These are phyloP conservation scores for Pachyramphus minor DNA, from an alignment of 2,113 vertebrate species.

Conservation along the genomic window DNA sequence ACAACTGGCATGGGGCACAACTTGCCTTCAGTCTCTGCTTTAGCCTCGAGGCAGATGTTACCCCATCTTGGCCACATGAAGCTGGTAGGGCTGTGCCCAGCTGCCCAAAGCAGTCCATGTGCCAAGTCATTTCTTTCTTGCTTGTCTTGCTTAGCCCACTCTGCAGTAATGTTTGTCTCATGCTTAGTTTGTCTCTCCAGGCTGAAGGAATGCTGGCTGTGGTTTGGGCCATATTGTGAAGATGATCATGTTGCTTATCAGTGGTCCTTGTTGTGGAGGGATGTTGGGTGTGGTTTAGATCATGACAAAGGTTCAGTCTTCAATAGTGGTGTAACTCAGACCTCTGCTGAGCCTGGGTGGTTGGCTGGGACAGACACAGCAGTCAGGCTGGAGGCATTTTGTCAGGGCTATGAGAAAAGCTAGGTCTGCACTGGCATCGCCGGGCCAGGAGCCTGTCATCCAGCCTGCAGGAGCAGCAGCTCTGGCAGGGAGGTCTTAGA, in stretches of 20 bases:
- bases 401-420: background rate
- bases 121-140: background rate
- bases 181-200: background rate
- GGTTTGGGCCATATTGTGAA: background rate
- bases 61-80: background rate
- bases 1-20: fast-evolving
- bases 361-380: background rate
- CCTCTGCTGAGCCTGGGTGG: background rate
- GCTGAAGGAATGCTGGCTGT: background rate
- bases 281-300: background rate
- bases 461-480: background rate
- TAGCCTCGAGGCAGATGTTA: background rate
- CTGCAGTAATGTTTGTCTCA: background rate
- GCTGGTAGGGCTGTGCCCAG: background rate
- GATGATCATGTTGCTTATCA: background rate
- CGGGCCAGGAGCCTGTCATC: background rate
- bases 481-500: background rate
- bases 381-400: background rate
- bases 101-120: background rate
- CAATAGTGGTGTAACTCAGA: background rate
- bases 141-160: background rate
- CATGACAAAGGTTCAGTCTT: background rate
- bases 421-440: background rate
- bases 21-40: background rate
- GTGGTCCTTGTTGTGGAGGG: background rate